These are phyloP conservation scores for Sinodicranocentrus sp. DNA, from an alignment of 2,888 invertebrate genomes.

Conservation along the genomic window DNA sequence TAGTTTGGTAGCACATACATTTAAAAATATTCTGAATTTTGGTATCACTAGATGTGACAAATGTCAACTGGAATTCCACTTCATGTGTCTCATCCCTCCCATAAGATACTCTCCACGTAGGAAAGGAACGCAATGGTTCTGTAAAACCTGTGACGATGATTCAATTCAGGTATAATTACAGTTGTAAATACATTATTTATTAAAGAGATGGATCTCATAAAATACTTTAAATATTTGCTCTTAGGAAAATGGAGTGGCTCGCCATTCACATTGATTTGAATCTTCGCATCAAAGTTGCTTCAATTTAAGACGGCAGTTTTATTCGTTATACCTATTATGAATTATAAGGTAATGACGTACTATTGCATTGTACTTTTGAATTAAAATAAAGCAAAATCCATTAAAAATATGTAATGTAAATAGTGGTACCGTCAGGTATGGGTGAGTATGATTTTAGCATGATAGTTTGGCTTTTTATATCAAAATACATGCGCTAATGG, in stretches of 20 bases:
- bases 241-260: conserved; percentile 35
- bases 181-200: conserved; percentile 3
- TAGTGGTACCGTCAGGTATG: too few species aligned
- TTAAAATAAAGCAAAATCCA: background rate
- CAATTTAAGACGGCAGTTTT: background rate
- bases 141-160: conserved; percentile 94
- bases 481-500: background rate
- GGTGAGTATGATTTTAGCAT: too few species aligned
- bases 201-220: too few species aligned
- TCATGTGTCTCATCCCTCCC: conserved; percentile 95
- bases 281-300: too few species aligned
- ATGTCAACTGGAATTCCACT: conserved; percentile 93
- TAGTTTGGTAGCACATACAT: background rate
- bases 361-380: background rate
- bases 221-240: too few species aligned
- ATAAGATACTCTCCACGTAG: conserved; percentile 95
- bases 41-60: conserved; percentile 88
- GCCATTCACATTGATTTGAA: conserved; percentile 9
- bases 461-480: too few species aligned
- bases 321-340: background rate
- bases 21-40: background rate
- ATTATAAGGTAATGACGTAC: background rate
- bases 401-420: background rate
- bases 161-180: background rate
- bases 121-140: conserved; percentile 96